Evolutionary conservation across 2,888 invertebrate genomes (phyloP), one percentile per base, ranked within the genome.

Genomic region (Beris morrisii): DNA sequence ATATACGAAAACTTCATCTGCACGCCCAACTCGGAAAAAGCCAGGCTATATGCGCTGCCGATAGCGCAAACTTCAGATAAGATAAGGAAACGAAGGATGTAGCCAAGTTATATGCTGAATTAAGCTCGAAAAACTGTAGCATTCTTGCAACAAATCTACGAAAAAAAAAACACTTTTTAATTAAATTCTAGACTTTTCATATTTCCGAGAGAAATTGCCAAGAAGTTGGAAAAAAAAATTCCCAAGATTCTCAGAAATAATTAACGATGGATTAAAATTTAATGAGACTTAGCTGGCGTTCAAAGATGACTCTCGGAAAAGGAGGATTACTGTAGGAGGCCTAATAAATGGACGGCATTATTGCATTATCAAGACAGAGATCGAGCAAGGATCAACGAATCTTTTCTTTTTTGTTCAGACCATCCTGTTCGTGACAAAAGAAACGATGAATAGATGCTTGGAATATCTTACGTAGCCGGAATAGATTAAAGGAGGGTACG

Each of bases 221-320:
- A 38, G 48, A 50, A 13, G 32, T 31, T 7, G 6, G 7, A 43
- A 43, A 56, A 56, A 9, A 50, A 50, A 28, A 50, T 50, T 61
- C 7, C 31, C n/a, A 13, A 50, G 38, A 52, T 38, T 52, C 15
- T 13, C 7, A 28, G 50, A 50, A 61, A 55, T 64, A 64, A 64
- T 64, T 64, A 64, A 55, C 55, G 55, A 64, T 15, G 48, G 64
- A 64, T 64, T 64, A 64, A 64, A 64, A 45, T 64, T 64, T 64
- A 64, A 64, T 64, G 64, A 64, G 54, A 55, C 46, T 64, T 44
- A 44, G 38, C 9, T 38, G 38, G 38, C 9, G 38, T 38, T 38
- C 38, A 38, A 38, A 38, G 38, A 38, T 38, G 38, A 38, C 38
- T 38, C 38, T 38, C 38, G 38, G 9, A 38, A 5, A 38, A 9